Evolutionary conservation across 2,888 invertebrate genomes (phyloP), one percentile per base, ranked within the genome.

Genomic region (Drosophila stalkeri): DNA sequence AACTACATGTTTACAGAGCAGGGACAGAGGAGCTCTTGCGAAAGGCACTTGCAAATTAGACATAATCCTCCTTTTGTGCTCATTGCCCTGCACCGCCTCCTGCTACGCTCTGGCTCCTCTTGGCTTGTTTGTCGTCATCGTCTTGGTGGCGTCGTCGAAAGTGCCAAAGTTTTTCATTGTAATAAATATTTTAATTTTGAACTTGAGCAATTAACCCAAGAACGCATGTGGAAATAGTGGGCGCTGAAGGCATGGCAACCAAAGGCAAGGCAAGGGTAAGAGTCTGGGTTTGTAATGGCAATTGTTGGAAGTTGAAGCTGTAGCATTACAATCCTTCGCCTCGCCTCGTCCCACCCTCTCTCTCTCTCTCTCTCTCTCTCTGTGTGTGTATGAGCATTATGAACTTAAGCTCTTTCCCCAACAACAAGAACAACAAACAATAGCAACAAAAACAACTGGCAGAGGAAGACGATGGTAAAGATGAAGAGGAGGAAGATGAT

Each of bases 111-210:
- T 27, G 14, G 2, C 11, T 43, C 7, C 9, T 12, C 27, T 18
- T 43, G n/a, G n/a, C 44, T 63, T 76, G 59, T 75, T 81, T 73
- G 86, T 82, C 37, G 83, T 80, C 37, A 33, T 70, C 83, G 89
- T 81, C 77, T 82, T 80, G 72, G 52, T 89, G 86, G 87, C 89
- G 90, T 80, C 90, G 81, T 72, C 84, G 51, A 90, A 89, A 90
- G 84, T 89, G 87, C 89, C 82, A 89, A 90, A 86, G 85, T 86
- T 86, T 86, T 86, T 80, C 88, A 86, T 87, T 86, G 85, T 86
- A 89, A 86, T 86, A 86, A 86, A 86, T 86, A 86, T 86, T 86
- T 86, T 86, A 86, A 89, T 86, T 86, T 89, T 86, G 80, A 86
- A 86, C 90, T 89, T 87, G 85, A 87, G 90, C 85, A 86, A 86